These are phyloP conservation scores for Philotrypesis tridentata DNA, from an alignment of 1,140 invertebrate genomes.

Conservation along the genomic window DNA sequence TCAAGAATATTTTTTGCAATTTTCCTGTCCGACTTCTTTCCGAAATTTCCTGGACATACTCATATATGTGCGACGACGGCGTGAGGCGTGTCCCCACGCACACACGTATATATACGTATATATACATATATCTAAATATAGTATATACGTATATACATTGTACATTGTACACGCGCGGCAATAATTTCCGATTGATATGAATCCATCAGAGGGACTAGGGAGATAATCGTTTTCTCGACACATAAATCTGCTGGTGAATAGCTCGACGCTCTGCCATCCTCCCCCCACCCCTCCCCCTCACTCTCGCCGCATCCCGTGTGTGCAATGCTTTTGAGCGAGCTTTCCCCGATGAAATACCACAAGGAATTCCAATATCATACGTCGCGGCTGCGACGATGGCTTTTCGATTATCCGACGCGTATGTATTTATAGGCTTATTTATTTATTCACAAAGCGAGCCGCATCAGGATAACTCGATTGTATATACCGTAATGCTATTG, in stretches of 20 bases:
- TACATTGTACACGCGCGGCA: background rate
- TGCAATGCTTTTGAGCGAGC: background rate
- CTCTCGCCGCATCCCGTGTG: too few species aligned
- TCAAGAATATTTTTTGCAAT: too few species aligned
- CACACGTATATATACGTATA: too few species aligned
- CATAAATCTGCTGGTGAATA: background rate
- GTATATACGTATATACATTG: background rate
- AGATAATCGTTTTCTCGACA: background rate
- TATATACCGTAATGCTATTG: too few species aligned
- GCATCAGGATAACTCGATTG: too few species aligned
- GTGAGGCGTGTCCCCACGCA: too few species aligned
- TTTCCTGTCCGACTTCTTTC: too few species aligned
- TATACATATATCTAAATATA: background rate
- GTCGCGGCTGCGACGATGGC: background rate
- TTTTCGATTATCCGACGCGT: background rate
- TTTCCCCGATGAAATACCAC: background rate
- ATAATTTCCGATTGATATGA: constrained; percentile 6
- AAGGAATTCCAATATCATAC: background rate
- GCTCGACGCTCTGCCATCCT: background rate
- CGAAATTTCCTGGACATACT: too few species aligned
- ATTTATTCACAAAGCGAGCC: too few species aligned
- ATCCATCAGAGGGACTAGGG: background rate
- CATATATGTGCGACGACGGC: too few species aligned
- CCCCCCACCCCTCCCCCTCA: too few species aligned
- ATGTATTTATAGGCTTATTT: background rate